A percentile compares a stretch with the other conserved stretches of the same genome.
These are phyloP conservation scores for Epirrhoe alternata DNA, from an alignment of 2,888 invertebrate genomes.

Conservation along the genomic window DNA sequence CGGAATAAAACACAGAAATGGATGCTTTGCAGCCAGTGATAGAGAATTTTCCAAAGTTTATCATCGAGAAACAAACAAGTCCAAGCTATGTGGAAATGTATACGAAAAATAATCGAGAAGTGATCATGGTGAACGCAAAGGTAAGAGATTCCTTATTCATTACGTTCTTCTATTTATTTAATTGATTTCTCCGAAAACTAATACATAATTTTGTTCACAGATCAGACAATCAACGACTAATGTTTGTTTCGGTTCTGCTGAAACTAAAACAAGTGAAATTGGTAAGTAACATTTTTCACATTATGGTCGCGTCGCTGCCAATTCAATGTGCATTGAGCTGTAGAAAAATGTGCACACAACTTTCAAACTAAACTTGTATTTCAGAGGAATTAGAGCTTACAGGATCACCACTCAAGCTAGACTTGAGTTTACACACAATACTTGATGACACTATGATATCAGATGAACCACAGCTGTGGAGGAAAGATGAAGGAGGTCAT, in stretches of 20 bases:
- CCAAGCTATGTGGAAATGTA: constrained; percentile 77
- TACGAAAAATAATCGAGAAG: constrained; percentile 62
- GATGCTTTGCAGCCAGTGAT: constrained; percentile 60
- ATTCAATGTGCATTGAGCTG: too few species aligned
- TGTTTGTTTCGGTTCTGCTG: constrained; percentile 37
- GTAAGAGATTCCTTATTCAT: constrained; percentile 50
- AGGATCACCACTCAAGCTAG: constrained; percentile 82
- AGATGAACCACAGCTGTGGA: constrained; percentile 78
- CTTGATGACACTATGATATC: constrained; percentile 76
- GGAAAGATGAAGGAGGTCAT: constrained; percentile 73
- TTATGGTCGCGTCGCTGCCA: too few species aligned
- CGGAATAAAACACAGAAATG: constrained; percentile 50
- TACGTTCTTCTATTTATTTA: background rate
- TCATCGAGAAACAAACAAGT: constrained; percentile 64
- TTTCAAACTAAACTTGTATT: constrained; percentile 33
- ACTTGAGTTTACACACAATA: constrained; percentile 76
- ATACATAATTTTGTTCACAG: constrained; percentile 49
- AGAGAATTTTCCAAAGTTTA: constrained; percentile 62
- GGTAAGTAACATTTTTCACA: constrained; percentile 52
- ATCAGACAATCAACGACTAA: constrained; percentile 50
- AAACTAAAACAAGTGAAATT: constrained; percentile 52
- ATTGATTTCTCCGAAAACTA: background rate
- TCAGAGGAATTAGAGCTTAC: constrained; percentile 80
- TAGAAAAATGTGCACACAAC: too few species aligned
- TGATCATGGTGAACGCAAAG: constrained; percentile 66